Percentiles rank a stretch among this genome's conserved stretches.
These are phyloP conservation scores for Neocrepidodera transversa DNA, from an alignment of 2,888 invertebrate genomes.

Conservation along the genomic window DNA sequence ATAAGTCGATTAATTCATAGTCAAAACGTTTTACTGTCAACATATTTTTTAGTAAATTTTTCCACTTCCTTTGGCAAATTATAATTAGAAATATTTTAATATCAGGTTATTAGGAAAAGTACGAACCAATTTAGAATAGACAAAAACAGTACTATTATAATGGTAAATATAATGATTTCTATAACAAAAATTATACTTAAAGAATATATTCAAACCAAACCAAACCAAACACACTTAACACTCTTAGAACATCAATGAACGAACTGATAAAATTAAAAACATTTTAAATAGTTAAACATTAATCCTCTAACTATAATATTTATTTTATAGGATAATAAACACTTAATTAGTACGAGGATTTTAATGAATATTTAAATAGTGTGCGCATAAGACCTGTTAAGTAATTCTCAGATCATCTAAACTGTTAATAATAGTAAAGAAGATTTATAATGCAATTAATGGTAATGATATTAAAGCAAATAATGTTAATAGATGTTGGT, in stretches of 20 bases:
- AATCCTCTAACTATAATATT: conserved; percentile 23
- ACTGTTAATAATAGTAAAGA: conserved; percentile 4
- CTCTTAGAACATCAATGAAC: conserved; percentile 8
- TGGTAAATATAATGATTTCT: too few species aligned
- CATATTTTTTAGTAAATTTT: too few species aligned
- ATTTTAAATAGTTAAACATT: conserved; percentile 12
- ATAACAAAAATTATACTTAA: too few species aligned
- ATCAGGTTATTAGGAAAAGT: too few species aligned
- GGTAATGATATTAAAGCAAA: neutral
- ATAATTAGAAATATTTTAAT: too few species aligned
- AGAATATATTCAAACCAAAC: too few species aligned
- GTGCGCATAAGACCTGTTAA: conserved; percentile 20
- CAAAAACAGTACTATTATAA: too few species aligned
- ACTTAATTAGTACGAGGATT: conserved; percentile 25
- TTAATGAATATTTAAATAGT: conserved; percentile 29
- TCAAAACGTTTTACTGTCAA: too few species aligned
- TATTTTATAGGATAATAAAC: conserved; percentile 28
- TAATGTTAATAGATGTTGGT: too few species aligned
- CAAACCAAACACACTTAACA: neutral
- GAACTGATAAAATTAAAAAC: conserved; percentile 3
- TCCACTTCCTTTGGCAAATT: too few species aligned
- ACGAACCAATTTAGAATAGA: too few species aligned
- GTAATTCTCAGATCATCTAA: conserved; percentile 1
- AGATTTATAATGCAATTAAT: neutral
- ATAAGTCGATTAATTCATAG: too few species aligned